phyloP scores from a whole-genome alignment of 2,888 invertebrate species.

The Polydrusus cervinus region DNA sequence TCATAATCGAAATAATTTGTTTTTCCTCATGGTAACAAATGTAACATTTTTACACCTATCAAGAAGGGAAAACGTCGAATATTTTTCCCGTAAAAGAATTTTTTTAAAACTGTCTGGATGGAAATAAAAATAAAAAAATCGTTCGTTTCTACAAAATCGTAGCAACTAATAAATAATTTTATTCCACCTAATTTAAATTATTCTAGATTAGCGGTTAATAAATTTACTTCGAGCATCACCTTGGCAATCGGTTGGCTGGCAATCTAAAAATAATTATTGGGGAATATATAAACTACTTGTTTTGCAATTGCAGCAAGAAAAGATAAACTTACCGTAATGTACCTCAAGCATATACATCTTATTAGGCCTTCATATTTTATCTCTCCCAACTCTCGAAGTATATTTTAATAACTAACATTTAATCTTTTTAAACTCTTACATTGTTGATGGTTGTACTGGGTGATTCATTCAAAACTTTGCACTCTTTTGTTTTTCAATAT shows the following conservation, averaged over 20 bases:
- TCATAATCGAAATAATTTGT: too few relatives aligned
- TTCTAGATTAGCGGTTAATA: neutral
- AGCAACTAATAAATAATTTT: too few relatives aligned
- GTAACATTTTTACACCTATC: too few relatives aligned
- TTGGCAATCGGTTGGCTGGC: neutral
- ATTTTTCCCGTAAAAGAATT: too few relatives aligned
- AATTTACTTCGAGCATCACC: neutral
- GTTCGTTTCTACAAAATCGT: too few relatives aligned
- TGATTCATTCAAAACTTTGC: too few relatives aligned
- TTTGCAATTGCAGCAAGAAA: neutral
- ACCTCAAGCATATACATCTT: constrained; percentile 3
- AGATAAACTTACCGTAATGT: neutral
- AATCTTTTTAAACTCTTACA: neutral
- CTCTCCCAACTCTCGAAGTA: neutral
- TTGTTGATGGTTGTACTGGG: neutral
- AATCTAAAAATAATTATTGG: neutral
- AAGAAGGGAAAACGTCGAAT: too few relatives aligned
- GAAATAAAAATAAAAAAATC: too few relatives aligned
- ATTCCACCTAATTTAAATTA: too few relatives aligned
- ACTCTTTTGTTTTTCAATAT: too few relatives aligned
- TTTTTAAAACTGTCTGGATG: too few relatives aligned
- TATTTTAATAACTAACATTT: constrained; percentile 1
- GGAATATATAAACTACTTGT: neutral
- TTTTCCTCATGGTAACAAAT: too few relatives aligned
- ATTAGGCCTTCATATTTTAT: constrained; percentile 3